Base-by-base conservation (phyloP, 2,113 vertebrate species). In the Ctenodactylus gundi region DNA sequence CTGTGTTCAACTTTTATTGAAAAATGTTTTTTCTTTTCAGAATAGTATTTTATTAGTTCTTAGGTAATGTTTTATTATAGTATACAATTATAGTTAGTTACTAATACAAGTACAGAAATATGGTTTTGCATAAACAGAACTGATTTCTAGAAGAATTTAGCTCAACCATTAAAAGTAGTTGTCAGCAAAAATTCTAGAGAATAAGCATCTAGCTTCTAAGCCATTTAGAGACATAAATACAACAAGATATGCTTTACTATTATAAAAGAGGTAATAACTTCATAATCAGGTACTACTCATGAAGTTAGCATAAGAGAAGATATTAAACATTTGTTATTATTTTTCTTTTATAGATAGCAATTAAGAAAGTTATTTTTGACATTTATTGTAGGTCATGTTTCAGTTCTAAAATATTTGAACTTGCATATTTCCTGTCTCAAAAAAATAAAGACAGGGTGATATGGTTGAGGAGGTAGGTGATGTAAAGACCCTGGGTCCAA, bases 401-500 rank as follows among this genome's bases (percentile, higher is more conserved):
- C 36, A 87, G 62, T 85, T 92, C 36, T n/a, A 91, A 39, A 91
- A 89, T n/a, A 86, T 25, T 23, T 84, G 81, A 76, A 93, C 84
- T 65, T 84, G 25, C n/a, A n/a, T 49, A 67, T 70, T 70, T 70
- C n/a, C 67, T 68, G 36, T 68, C n/a, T 68, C 9, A 39, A 68
- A 68, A 67, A 68, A 62, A 76, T 64, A 65, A 41, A 76, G 34
- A 78, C 41, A 44, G 3, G 55, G 49, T 57, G 62, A 92, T 21
- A 41, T 94, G 46, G 20, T 85, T 80, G 29, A 10, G 23, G 36
- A 11, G 21, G 36, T 70, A 41, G 20, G 20, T 70, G 41, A 36
- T 70, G 7, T 64, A 31, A 36, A 67, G n/a, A 36, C 17, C 18
- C n/a, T 68, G n/a, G 20, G 65, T 68, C 39, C n/a, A 68, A 23